These are phyloP conservation scores for Oscarella lobularis DNA, from an alignment of 37 sponge, comb jelly and placozoan species.

Conservation along the genomic window DNA sequence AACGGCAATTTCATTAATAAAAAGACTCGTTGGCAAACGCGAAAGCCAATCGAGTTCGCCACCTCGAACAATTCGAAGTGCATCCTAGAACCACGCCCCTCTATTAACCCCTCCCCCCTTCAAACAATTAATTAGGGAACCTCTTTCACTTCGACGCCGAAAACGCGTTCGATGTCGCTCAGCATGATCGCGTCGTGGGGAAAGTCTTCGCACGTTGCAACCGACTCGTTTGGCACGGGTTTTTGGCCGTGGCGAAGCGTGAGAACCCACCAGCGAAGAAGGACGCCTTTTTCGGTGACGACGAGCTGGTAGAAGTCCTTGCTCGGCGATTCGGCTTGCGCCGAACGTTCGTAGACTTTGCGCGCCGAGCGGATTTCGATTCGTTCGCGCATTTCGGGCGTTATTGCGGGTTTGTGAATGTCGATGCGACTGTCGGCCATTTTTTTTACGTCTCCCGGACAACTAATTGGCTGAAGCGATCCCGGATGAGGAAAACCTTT, in stretches of 20 bases:
- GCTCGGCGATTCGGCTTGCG: constrained; percentile 73
- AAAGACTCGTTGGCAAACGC: constrained; percentile 24
- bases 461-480: too few species aligned
- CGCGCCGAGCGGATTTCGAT: constrained; percentile 19
- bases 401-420: not conserved
- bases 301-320: constrained; percentile 80
- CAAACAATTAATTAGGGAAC: not conserved
- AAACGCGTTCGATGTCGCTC: not conserved
- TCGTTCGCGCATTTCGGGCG: not conserved
- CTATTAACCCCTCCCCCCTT: too few species aligned
- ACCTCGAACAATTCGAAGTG: not conserved
- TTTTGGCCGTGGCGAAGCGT: not conserved
- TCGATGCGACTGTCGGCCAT: not conserved
- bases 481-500: too few species aligned
- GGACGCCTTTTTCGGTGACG: constrained; percentile 75
- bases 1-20: constrained; percentile 31
- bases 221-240: not conserved
- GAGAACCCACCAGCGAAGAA: constrained; percentile 69
- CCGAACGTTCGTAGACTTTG: constrained; percentile 46
- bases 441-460: too few species aligned
- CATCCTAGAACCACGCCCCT: too few species aligned
- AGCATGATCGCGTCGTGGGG: not conserved
- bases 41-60: constrained; percentile 19
- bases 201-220: not conserved
- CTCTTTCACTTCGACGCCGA: not conserved